Base-by-base conservation (phyloP, 1,140 invertebrate genomes). In the Drosophila bocqueti region DNA sequence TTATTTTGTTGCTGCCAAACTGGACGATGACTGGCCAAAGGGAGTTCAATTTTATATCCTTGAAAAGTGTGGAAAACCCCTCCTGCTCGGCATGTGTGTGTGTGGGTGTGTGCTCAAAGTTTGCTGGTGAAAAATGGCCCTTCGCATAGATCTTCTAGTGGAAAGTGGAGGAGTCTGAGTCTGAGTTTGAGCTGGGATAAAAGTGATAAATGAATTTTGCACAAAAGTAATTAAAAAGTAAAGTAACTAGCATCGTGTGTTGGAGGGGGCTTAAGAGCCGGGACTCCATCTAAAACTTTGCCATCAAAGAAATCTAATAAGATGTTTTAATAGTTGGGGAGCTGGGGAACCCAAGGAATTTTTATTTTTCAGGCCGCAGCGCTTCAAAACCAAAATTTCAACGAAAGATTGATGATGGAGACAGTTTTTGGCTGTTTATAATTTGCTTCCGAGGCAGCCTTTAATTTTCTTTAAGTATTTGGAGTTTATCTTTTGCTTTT, bases 141-240 rank as follows among this genome's bases (percentile, higher is more conserved):
- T 79, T 80, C 84, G 73, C 83, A 87, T 87, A 87, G 84, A 87
- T 87, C 77, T 87, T 80, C 42, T 62, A 31, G 50, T 47, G 52
- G 43, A 42, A 65, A 50, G 50, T 52, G 34, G 54, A 57, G 40
- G 42, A 72, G 81, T 67, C 72, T 59, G 58, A 67, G 81, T 68
- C 75, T 66, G 76, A 77, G 85, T 82, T 81, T 84, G 86, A 87
- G 84, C 69, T 86, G 83, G 86, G 79, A 91, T 91, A 90, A 91
- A 90, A 90, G 86, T 90, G 86, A 90, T 90, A 90, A 90, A 90
- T 90, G 86, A 90, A 90, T 90, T 90, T 90, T 90, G 75, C 86
- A 91, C 86, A 90, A 90, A 90, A 90, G 86, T 90, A 90, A 90
- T 90, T 90, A 90, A 91, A 73, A 90, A 90, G 86, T 90, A 90